Evolutionary conservation across 2,797 vertebrate genomes (phyloP).

Genomic region (Platyrinchus mystaceus): DNA sequence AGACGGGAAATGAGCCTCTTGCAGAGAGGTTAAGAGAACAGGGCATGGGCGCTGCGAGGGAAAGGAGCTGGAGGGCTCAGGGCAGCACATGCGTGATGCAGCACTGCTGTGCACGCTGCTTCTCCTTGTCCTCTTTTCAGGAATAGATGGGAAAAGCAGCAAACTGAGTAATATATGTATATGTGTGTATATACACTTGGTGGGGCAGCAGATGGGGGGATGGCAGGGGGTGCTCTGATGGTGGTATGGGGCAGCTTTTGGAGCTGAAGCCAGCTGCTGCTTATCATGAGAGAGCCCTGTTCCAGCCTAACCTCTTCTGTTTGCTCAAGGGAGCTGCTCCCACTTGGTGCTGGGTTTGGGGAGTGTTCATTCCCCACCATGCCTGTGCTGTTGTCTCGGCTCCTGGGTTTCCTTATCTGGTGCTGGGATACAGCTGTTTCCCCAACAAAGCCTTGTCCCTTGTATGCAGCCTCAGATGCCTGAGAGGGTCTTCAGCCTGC

Average conservation of each 20-base stretch:
- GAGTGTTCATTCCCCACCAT: accelerated
- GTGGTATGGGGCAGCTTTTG: background rate
- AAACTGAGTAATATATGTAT: background rate
- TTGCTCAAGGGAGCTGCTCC: background rate
- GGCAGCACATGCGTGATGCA: background rate
- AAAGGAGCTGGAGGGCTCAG: background rate
- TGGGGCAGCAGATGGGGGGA: background rate
- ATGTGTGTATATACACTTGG: accelerated
- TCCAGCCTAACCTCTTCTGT: background rate
- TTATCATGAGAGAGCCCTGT: background rate
- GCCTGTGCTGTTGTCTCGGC: accelerated
- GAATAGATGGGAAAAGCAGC: background rate
- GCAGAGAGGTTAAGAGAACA: background rate
- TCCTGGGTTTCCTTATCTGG: background rate
- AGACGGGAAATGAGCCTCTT: background rate
- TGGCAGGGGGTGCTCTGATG: accelerated
- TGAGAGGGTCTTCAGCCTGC: background rate
- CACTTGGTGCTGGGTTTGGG: background rate
- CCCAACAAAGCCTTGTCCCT: background rate
- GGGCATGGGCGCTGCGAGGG: background rate
- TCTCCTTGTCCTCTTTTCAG: background rate
- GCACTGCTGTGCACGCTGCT: background rate
- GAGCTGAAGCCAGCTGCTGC: background rate
- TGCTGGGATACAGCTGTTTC: accelerated
- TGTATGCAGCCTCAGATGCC: accelerated